Percentiles rank a stretch among this genome's conserved stretches.
phyloP scores from a whole-genome alignment of 2,888 invertebrate species.

The Himalopsyche japonica region DNA sequence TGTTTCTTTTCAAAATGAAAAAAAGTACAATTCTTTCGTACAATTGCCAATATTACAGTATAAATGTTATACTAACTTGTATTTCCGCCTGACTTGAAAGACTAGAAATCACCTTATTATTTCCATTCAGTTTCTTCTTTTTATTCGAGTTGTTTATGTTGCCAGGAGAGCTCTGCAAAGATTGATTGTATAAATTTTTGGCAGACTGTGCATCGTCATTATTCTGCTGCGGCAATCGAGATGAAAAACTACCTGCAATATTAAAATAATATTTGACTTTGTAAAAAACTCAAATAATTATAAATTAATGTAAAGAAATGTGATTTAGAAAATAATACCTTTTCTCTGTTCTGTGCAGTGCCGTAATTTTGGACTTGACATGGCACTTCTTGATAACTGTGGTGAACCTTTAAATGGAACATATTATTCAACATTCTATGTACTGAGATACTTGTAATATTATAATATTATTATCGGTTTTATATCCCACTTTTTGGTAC shows the following conservation, averaged over 20 bases:
- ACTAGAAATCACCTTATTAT: slow-evolving; percentile 25
- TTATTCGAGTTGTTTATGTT: background rate
- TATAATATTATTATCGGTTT: no score
- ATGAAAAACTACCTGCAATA: slow-evolving; percentile 39
- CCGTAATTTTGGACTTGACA: slow-evolving; percentile 55
- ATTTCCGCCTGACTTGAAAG: slow-evolving; percentile 34
- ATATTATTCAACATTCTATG: no score
- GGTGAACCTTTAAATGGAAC: slow-evolving; percentile 49
- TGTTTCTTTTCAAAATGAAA: background rate
- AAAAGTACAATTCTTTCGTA: no score
- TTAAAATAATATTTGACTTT: background rate
- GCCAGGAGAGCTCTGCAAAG: slow-evolving; percentile 14
- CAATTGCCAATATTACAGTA: no score
- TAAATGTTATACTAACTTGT: slow-evolving; percentile 20
- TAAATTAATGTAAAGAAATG: background rate
- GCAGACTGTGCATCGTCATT: slow-evolving; percentile 29
- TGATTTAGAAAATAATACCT: slow-evolving; percentile 43
- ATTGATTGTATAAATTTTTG: slow-evolving; percentile 35
- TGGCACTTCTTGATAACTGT: slow-evolving; percentile 55
- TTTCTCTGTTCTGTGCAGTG: slow-evolving; percentile 55
- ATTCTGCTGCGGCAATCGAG: slow-evolving; percentile 26
- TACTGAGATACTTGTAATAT: no score
- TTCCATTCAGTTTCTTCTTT: slow-evolving; percentile 24
- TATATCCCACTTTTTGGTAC: no score
- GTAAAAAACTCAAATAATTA: background rate